Evolutionary conservation across 2,888 invertebrate genomes (phyloP).

Genomic region (Drosophila nr. perissopoda): DNA sequence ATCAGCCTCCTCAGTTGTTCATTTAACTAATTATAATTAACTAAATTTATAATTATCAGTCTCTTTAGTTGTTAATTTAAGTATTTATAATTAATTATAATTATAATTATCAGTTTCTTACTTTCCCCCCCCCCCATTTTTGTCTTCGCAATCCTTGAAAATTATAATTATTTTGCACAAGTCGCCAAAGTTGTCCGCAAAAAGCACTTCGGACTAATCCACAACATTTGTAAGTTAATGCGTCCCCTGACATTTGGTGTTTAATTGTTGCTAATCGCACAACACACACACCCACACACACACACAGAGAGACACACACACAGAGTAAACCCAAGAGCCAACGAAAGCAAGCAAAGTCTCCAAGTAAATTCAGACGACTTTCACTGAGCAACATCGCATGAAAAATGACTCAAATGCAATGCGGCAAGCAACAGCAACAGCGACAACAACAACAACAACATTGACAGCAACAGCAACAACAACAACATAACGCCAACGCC

Average conservation of each 20-base stretch:
- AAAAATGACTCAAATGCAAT: slow-evolving; percentile 65
- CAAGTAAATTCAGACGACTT: slow-evolving; percentile 51
- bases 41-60: not conserved
- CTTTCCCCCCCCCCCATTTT: not conserved
- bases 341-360: slow-evolving; percentile 19
- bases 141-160: not conserved
- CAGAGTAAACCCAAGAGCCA: not conserved
- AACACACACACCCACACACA: slow-evolving; percentile 8
- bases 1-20: no score
- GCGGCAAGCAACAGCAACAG: slow-evolving; percentile 31
- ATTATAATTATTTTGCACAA: not conserved
- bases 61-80: not conserved
- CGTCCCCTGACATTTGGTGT: slow-evolving; percentile 33
- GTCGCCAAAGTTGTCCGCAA: not conserved
- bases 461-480: slow-evolving; percentile 24
- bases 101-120: not conserved
- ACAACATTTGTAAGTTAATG: slow-evolving; percentile 18
- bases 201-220: slow-evolving; percentile 19
- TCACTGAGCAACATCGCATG: slow-evolving; percentile 65
- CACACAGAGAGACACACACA: not conserved
- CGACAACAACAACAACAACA: slow-evolving; percentile 15
- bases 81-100: not conserved
- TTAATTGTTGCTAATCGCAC: slow-evolving; percentile 68
- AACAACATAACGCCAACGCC: slow-evolving; percentile 24
- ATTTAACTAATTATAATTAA: no score